phyloP scores from a whole-genome alignment of 2,113 vertebrate genomes.

The Pachycephala philippinensis region DNA sequence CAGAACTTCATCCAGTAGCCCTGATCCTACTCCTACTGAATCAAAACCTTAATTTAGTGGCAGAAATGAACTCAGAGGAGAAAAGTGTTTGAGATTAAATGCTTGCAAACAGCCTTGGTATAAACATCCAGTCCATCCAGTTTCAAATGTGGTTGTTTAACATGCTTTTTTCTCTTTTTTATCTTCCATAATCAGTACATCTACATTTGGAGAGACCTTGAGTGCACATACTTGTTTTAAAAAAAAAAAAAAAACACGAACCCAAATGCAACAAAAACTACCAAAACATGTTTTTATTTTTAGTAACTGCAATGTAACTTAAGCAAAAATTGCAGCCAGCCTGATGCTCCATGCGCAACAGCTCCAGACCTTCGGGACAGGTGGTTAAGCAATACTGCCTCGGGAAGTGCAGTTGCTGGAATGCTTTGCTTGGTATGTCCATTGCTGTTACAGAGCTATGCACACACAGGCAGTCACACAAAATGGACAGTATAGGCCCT shows the following conservation, averaged over 20 bases:
- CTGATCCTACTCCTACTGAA: background rate
- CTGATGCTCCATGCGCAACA: background rate
- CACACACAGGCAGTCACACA: background rate
- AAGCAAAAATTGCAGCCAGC: background rate
- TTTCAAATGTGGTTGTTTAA: background rate
- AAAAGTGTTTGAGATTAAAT: background rate
- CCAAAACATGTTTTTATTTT: background rate
- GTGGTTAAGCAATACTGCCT: accelerated
- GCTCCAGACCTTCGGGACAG: background rate
- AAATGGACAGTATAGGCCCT: too few species aligned
- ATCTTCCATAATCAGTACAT: background rate
- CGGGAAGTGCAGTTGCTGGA: accelerated
- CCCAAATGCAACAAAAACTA: background rate
- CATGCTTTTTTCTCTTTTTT: background rate
- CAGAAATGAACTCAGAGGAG: background rate
- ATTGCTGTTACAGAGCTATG: background rate
- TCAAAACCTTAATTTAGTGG: background rate
- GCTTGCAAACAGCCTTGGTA: background rate
- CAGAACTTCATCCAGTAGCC: background rate
- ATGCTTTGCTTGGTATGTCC: background rate
- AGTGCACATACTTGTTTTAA: background rate
- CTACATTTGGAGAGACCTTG: background rate
- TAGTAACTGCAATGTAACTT: background rate
- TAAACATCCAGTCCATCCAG: background rate
- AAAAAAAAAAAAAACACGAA: too few species aligned